Evolutionary conservation across 2,888 invertebrate species (phyloP).

Genomic region (Drosophila pseudotakahashii): DNA sequence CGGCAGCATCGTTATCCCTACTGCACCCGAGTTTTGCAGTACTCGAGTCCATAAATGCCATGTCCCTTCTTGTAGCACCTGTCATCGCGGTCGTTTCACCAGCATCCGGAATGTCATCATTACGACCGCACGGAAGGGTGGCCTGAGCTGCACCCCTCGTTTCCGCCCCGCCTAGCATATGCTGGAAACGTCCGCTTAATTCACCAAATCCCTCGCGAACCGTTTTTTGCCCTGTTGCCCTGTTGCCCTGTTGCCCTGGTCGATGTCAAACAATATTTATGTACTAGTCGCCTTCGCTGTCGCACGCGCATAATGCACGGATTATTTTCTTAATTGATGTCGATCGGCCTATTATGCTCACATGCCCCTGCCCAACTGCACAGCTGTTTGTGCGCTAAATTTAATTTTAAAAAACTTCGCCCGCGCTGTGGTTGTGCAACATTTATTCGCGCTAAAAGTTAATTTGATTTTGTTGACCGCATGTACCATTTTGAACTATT

Average conservation of each 20-base stretch:
- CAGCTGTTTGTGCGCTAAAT: conserved; percentile 35
- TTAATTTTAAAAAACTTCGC: conserved; percentile 49
- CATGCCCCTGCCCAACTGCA: conserved; percentile 16
- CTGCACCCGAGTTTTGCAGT: not conserved
- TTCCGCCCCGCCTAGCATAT: conserved; percentile 58
- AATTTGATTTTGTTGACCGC: conserved; percentile 72
- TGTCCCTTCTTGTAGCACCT: conserved; percentile 48
- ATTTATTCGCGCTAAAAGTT: conserved; percentile 67
- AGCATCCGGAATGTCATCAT: conserved; percentile 52
- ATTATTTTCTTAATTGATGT: conserved; percentile 75
- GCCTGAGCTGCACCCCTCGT: not conserved
- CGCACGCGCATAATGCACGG: conserved; percentile 64
- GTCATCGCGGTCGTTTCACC: conserved; percentile 43
- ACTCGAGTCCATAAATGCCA: conserved; percentile 52
- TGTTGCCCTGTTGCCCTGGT: conserved; percentile 19
- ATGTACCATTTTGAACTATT: conserved; percentile 65
- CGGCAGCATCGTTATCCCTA: not conserved
- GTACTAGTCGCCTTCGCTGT: conserved; percentile 36
- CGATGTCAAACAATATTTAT: conserved; percentile 70
- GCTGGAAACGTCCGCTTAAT: conserved; percentile 61
- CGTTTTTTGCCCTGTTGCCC: conserved; percentile 43
- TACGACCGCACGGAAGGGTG: conserved; percentile 49
- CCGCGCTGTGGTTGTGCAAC: conserved; percentile 41
- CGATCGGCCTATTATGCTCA: conserved; percentile 64
- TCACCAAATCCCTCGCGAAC: conserved; percentile 26